Percentiles rank a stretch among this genome's conserved stretches.
phyloP scores from a whole-genome alignment of 2,888 invertebrate species.

The Ptychoptera albimana region DNA sequence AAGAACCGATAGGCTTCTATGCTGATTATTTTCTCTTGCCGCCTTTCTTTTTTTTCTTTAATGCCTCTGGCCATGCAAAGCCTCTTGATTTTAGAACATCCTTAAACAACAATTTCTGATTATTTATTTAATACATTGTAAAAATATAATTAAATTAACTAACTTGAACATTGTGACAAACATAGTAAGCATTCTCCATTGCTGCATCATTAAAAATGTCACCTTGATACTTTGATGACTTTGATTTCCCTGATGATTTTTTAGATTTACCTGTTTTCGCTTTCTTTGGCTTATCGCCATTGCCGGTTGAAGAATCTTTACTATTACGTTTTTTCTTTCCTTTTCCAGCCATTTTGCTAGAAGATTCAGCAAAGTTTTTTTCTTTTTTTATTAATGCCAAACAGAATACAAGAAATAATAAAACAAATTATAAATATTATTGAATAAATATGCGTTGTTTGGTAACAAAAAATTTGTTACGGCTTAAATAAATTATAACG shows the following conservation, averaged over 20 bases:
- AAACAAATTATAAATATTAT: too few relatives aligned
- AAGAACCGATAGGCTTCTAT: too few relatives aligned
- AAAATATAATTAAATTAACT: conserved; percentile 11
- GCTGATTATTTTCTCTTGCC: not conserved
- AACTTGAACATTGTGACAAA: conserved; percentile 83
- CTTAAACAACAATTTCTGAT: conserved; percentile 23
- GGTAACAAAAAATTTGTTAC: too few relatives aligned
- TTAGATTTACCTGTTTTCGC: conserved; percentile 33
- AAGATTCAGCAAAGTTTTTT: not conserved
- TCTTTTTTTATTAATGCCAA: not conserved
- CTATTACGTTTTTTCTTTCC: conserved; percentile 39
- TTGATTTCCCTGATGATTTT: conserved; percentile 24
- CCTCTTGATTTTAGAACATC: conserved; percentile 73
- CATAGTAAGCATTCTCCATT: conserved; percentile 88
- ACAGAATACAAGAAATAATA: too few relatives aligned
- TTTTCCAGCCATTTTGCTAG: conserved; percentile 28
- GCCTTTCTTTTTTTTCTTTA: conserved; percentile 75
- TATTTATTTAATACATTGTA: not conserved
- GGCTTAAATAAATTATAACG: too few relatives aligned
- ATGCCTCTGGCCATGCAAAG: conserved; percentile 76
- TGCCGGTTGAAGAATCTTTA: conserved; percentile 29
- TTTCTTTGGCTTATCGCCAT: conserved; percentile 33
- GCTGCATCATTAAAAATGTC: conserved; percentile 80
- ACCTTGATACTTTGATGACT: conserved; percentile 51
- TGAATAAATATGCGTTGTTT: too few relatives aligned